A percentile compares a stretch with the other conserved stretches of the same genome.
Conservation (phyloP, 2,888 invertebrate species). For the Heteromurus nitidus region DNA sequence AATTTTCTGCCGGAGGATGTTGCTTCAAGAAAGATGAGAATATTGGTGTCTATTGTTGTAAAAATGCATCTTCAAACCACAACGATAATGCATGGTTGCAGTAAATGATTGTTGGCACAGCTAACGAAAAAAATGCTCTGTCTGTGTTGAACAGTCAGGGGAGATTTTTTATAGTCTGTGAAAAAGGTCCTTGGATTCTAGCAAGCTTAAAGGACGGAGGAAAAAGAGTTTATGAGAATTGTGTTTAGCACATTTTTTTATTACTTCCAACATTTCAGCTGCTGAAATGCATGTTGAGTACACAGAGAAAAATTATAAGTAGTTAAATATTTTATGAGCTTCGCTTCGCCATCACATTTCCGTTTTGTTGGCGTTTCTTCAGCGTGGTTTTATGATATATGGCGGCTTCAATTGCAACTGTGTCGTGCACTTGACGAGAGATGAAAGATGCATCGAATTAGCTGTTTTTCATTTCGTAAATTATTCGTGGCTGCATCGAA, state of each 20-base stretch:
- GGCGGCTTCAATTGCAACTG: not conserved
- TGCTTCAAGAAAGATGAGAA: not conserved
- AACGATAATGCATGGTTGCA: too few relatives aligned
- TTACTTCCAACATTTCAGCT: not conserved
- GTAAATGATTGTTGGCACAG: too few relatives aligned
- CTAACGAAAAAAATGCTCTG: not conserved
- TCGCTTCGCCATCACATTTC: constrained; percentile 33
- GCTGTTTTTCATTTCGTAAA: not conserved
- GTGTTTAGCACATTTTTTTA: constrained; percentile 23
- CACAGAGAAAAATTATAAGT: not conserved
- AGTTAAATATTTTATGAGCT: constrained; percentile 23
- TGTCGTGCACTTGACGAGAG: not conserved
- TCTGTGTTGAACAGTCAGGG: not conserved
- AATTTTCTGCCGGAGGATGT: not conserved
- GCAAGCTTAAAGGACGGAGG: not conserved
- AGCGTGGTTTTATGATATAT: not conserved
- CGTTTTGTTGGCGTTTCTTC: constrained; percentile 15
- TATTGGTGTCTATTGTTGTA: not conserved
- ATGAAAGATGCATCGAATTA: not conserved
- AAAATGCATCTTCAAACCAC: not conserved
- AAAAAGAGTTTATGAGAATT: constrained; percentile 15
- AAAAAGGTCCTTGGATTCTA: constrained; percentile 45
- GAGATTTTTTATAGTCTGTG: constrained; percentile 42
- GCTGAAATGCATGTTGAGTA: not conserved
- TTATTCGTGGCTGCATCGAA: not conserved